Conservation (phyloP, 2,888 invertebrate genomes). For the Dinocampus coccinellae region DNA sequence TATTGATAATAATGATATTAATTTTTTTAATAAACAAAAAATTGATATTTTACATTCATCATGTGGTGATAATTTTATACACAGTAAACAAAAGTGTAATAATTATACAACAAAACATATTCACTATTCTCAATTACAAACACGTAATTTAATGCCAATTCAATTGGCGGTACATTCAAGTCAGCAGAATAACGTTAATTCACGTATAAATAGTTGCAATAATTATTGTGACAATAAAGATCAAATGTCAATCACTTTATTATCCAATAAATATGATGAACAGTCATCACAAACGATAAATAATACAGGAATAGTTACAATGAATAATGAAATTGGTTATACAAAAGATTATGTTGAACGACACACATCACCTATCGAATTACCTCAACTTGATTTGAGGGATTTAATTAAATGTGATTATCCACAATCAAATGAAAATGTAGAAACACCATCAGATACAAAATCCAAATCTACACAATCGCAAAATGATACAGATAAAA, state of each 20-base stretch:
- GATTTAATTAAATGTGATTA: background rate
- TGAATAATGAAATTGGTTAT: background rate
- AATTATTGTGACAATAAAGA: background rate
- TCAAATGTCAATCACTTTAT: background rate
- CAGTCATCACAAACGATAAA: background rate
- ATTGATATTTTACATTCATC: background rate
- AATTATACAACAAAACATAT: background rate
- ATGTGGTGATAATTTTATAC: background rate
- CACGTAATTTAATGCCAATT: background rate
- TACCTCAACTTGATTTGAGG: background rate
- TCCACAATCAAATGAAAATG: background rate
- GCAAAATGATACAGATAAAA: background rate
- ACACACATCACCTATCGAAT: background rate
- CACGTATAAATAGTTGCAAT: background rate
- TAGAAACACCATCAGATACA: background rate
- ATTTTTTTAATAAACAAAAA: background rate
- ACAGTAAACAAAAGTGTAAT: background rate
- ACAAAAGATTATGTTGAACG: background rate
- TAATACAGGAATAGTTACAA: background rate
- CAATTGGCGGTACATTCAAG: background rate
- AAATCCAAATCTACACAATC: background rate
- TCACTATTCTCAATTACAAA: background rate
- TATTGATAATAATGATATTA: slow-evolving; percentile 12
- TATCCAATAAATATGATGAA: background rate
- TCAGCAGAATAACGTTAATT: background rate